Base-by-base conservation (phyloP, 2,113 vertebrate species). In the Neodontobutis hainanensis region DNA sequence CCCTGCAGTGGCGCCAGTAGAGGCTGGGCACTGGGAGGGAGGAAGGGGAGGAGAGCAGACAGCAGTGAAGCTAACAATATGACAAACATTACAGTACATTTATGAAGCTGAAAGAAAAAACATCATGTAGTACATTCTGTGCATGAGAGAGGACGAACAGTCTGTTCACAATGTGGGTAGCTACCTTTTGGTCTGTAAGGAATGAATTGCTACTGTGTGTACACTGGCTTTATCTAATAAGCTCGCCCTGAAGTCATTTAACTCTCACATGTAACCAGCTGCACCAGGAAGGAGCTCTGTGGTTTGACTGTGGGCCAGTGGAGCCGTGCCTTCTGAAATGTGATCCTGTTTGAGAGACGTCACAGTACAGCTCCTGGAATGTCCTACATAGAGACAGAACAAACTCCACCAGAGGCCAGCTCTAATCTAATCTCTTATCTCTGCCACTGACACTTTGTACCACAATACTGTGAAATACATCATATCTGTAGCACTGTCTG, bases 401-500 rank as follows among this genome's bases (percentile, higher is more conserved):
- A 74, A 83, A 85, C 16, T 65, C 57, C 70, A 59, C 67, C 80
- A 47, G 61, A 80, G 71, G 70, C 70, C 68, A 76, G 58, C 55
- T 52, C 47, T 73, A 82, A 85, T 90, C 80, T 83, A 82, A 85
- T 90, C 80, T 83, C 69, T 84, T 84, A 88, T 86, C 86, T 80
- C 47, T 15, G 58, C 8, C 70, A 57, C 62, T 81, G 78, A 87
- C 77, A 78, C 78, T 82, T 74, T 85, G 85, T 81, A 50, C 78
- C 15, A 63, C 65, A 68, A 44, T 9, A 35, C 14, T 16, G 67
- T 73, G 75, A 77, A 58, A 76, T 51, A 32, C 61, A 45, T 8
- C 49, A 40, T 65, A 75, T 81, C 61, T 52, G 59, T 53, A 11
- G 34, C 52, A 57, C 0, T 4, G 2, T 16, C 58, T 62, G 74